Base-by-base conservation (phyloP, 2,888 invertebrate species). In the Lasioglossum villosulum region DNA sequence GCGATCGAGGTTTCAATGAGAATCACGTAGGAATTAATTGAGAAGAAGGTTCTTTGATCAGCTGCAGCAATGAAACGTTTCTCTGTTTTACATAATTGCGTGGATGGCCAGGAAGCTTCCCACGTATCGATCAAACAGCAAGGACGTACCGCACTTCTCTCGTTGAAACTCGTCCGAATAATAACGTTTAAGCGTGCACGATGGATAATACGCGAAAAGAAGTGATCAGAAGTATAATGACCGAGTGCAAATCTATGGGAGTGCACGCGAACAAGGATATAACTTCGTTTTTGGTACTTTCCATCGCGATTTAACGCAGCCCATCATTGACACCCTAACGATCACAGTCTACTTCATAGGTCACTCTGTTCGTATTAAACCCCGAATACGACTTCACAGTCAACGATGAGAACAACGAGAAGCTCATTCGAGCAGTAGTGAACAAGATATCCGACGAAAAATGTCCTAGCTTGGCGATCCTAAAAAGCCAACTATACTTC, bases 401-500 rank as follows among this genome's bases (percentile, higher is more conserved):
- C 19, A 88, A 88, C 66, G 84, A 91, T 45, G 82, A 88, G 48
- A 75, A 45, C 87, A 88, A 91, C 52, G 82, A 84, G 37, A 89
- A 83, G 66, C 86, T 94, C 66, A 80, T 91, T n/a, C 78, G 85
- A 34, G 80, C 86, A 1, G 90, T 95, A 52, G 89, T 89, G n/a
- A 86, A 92, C 59, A 94, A 92, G 88, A 89, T 95, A 68, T 81
- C 88, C 8, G 91, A 94, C 23, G 92, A 95, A 88, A 85, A 90
- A 14, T 93, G 93, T 52, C 94, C 95, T 0, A 95, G 96, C 66
- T 93, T 97, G 75, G 95, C 96, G 80, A 96, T 96, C 0, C 90
- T 97, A 8, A 96, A 96, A 93, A 96, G 97, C 95, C 97, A 97
- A 91, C 96, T 96, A 84, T 96, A 96, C 83, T 96, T 97, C 90